A percentile compares a stretch with the other conserved stretches of the same genome.
These are phyloP conservation scores for Camelus bactrianus DNA, from an alignment of 2,113 vertebrate genomes.

Conservation along the genomic window DNA sequence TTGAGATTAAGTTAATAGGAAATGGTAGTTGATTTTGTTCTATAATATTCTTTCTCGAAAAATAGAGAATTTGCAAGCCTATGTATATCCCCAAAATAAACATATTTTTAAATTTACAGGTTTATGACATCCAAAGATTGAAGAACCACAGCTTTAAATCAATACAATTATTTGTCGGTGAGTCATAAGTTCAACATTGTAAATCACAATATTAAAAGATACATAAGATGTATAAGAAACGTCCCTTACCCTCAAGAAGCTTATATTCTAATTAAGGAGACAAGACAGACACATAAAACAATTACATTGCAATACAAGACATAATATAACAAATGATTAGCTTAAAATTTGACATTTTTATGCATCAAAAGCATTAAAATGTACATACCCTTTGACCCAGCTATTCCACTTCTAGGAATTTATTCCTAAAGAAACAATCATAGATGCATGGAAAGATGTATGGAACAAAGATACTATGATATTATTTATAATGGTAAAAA, in stretches of 20 bases:
- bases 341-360: constrained; percentile 78
- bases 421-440: constrained; percentile 83
- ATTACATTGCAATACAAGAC: constrained; percentile 76
- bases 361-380: constrained; percentile 78
- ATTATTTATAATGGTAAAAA: constrained; percentile 71
- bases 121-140: constrained; percentile 23
- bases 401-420: constrained; percentile 83
- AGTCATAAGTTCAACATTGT: constrained; percentile 32
- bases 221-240: constrained; percentile 34
- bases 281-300: constrained; percentile 79
- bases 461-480: constrained; percentile 73
- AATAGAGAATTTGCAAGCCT: constrained; percentile 42
- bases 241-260: constrained; percentile 65
- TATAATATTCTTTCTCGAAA: constrained; percentile 68
- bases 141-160: constrained; percentile 59
- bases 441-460: constrained; percentile 71
- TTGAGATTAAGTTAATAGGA: constrained; percentile 35
- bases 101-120: not conserved
- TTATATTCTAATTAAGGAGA: constrained; percentile 66
- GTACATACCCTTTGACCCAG: constrained; percentile 84
- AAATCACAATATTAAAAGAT: constrained; percentile 56
- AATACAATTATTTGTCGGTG: constrained; percentile 42
- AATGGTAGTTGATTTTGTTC: constrained; percentile 46
- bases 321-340: constrained; percentile 77
- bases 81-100: constrained; percentile 13